Evolutionary conservation across 2,797 vertebrate genomes (phyloP), one percentile per base, ranked within the genome.

Genomic region (Hoplostethus atlanticus): DNA sequence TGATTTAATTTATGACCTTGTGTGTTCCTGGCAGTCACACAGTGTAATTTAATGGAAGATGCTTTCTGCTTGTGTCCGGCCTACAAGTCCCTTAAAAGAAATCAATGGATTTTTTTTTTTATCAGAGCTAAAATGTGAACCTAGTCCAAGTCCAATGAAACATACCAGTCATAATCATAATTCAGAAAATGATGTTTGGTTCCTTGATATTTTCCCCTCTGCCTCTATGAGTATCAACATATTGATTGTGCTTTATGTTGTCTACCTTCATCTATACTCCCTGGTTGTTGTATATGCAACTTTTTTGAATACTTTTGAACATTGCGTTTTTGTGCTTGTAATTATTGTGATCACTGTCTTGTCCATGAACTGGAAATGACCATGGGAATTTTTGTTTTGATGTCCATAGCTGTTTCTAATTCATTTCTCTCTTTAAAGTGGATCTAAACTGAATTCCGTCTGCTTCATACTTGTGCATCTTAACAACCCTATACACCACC

Each of bases 351-450:
- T 4, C 44, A 15, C 44, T 15, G 44, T 46, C 44, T 15, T 15
- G 44, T 13, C 44, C 13, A 46, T 46, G 4, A 46, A 46, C 44
- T 46, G 3, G 13, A 46, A 13, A 46, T 46, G 12, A 44, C 11
- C 3, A 11, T 44, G 38, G 36, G 31, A 16, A 9, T 36, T 42
- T 58, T 31, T 1, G 15, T 59, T 59, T 79, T 47, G 42, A 67
- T 85, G 75, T 84, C 40, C 38, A 80, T 70, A 80, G 58, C 55
- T 77, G 75, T 87, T 84, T 84, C 36, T 78, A 68, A 55, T 64
- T 31, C 6, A 71, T 73, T 67, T 75, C 52, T 60, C 62, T 58
- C 68, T 59, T 83, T 83, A 86, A 83, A 82, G 64, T 80, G 71
- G 65, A 77, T 83, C 79, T 60, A 16, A 86, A 71, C 4, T 28